Conservation (phyloP, 1,140 invertebrate genomes). For the Plutomurus gul region DNA sequence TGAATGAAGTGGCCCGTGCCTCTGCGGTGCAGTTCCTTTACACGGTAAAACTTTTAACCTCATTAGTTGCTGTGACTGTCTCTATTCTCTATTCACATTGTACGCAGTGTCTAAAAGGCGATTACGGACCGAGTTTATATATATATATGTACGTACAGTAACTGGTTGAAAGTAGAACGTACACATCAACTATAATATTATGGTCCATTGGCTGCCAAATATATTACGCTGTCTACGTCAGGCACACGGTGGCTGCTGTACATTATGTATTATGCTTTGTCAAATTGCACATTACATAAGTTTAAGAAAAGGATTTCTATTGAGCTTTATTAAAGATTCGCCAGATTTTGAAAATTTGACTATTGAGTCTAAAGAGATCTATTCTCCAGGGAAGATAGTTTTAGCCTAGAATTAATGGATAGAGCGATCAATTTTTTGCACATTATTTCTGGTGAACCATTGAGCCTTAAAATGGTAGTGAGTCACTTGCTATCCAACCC, state of each 20-base stretch:
- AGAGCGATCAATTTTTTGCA: constrained; percentile 27
- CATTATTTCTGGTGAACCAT: constrained; percentile 13
- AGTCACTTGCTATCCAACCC: neutral
- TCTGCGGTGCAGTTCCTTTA: too few relatives aligned
- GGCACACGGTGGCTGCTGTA: too few relatives aligned
- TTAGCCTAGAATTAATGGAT: constrained; percentile 25
- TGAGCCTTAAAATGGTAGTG: neutral
- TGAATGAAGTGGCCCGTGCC: too few relatives aligned
- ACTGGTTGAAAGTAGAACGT: neutral
- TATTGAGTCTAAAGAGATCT: neutral
- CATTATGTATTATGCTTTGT: too few relatives aligned
- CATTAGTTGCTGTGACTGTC: too few relatives aligned
- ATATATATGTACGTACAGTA: neutral
- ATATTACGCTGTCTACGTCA: too few relatives aligned
- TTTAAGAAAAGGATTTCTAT: too few relatives aligned
- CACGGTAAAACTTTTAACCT: neutral
- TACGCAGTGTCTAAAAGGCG: neutral
- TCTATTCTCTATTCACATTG: neutral
- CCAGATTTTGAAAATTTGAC: neutral
- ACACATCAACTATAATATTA: too few relatives aligned
- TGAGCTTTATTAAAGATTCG: neutral
- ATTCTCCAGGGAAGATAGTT: constrained; percentile 8
- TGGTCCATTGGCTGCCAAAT: too few relatives aligned
- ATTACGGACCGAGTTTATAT: too few relatives aligned
- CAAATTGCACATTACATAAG: too few relatives aligned